Base-by-base conservation (phyloP, 1,140 invertebrate genomes). In the Acromyrmex heyeri region DNA sequence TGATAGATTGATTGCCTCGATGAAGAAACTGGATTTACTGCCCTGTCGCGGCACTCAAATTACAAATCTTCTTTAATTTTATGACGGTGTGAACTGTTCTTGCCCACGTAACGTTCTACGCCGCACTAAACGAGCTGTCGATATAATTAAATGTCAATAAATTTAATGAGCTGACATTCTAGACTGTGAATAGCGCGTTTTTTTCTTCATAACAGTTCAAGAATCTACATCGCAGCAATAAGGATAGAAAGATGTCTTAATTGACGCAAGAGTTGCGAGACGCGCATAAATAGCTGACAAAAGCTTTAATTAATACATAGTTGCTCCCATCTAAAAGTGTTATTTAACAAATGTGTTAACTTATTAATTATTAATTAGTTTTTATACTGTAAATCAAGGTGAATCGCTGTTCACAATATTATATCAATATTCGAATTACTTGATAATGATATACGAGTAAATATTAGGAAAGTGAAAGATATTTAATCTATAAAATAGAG, bases 51-150 rank as follows among this genome's bases (percentile, higher is more conserved):
- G 18, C n/a, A 48, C 14, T 59, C 55, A 61, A 73, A 73, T 73
- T 67, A 81, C 65, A 38, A 81, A 81, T 81, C 64, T 81, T 75
- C 38, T 59, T 27, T 73, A 72, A 83, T 72, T 83, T 83, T 75
- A 83, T 44, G 69, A 83, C 81, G 4, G 8, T n/a, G 14, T 21
- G 16, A 30, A 44, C 18, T 44, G n/a, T 50, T 76, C 30, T 55
- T 62, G n/a, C 8, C 4, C 67, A 61, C 14, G 27, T n/a, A 24
- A 24, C 24, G 24, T 24, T 24, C 24, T 24, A 57, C 18, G 3
- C 10, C 61, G 83, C n/a, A 14, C 53, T 64, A 59, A 85, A 64
- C 55, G 59, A 79, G 21, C 55, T 72, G 59, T 82, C 73, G 65
- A 78, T 87, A 79, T 85, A 72, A 78, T 67, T 59, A 69, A 86